phyloP scores from a whole-genome alignment of 2,888 invertebrate genomes.

The Coremacera marginata region DNA sequence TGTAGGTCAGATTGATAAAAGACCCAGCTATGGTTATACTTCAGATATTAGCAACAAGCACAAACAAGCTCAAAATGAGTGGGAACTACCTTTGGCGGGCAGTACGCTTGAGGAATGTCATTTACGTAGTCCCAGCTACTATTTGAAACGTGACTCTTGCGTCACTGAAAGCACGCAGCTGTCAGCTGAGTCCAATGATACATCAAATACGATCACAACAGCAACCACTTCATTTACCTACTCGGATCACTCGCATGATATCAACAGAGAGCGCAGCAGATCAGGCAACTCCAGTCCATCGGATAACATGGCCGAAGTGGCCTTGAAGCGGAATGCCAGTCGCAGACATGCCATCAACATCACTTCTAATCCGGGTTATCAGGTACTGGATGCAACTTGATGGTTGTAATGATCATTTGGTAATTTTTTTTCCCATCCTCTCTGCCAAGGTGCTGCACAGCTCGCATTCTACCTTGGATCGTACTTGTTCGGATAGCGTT shows the following conservation, averaged over 20 bases:
- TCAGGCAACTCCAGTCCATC: constrained; percentile 26
- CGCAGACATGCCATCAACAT: constrained; percentile 69
- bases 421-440: background rate
- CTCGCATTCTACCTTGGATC: constrained; percentile 68
- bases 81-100: constrained; percentile 57
- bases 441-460: constrained; percentile 63
- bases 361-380: constrained; percentile 69
- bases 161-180: constrained; percentile 67
- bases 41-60: too few species aligned
- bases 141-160: constrained; percentile 66
- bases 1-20: constrained; percentile 45
- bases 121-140: constrained; percentile 53
- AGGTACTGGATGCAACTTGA: constrained; percentile 54
- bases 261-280: constrained; percentile 42
- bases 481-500: constrained; percentile 69
- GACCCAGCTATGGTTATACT: constrained; percentile 29
- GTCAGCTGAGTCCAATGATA: constrained; percentile 65
- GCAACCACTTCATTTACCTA: constrained; percentile 66
- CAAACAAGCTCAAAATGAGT: constrained; percentile 51
- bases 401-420: background rate
- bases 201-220: constrained; percentile 60
- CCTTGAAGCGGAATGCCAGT: constrained; percentile 41
- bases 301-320: background rate
- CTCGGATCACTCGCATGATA: constrained; percentile 45
- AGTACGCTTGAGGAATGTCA: constrained; percentile 56